A percentile compares a stretch with the other conserved stretches of the same genome.
Evolutionary conservation across 2,888 invertebrate species (phyloP).

Genomic region (Campoplex nolae): DNA sequence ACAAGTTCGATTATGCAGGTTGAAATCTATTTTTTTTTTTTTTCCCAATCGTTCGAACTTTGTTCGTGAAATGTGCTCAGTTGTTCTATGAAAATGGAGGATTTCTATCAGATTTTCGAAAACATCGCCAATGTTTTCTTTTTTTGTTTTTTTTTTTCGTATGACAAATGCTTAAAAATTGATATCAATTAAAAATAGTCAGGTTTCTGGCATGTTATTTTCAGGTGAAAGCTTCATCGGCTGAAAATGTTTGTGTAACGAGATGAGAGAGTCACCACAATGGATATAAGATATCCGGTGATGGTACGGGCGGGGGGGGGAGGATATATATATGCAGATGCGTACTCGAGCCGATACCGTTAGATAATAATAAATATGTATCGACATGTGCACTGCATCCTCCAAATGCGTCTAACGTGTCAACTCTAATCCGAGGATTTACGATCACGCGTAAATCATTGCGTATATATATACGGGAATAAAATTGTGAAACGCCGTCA

Average conservation of each 20-base stretch:
- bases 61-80: not conserved
- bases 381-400: constrained; percentile 52
- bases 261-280: constrained; percentile 56
- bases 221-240: not conserved
- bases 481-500: not conserved
- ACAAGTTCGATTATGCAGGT: not conserved
- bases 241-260: not conserved
- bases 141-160: not conserved
- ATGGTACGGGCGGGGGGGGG: constrained; percentile 20
- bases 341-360: constrained; percentile 64
- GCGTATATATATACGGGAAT: not conserved
- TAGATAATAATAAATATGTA: constrained; percentile 61
- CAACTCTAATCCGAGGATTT: constrained; percentile 34
- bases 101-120: too few relatives aligned
- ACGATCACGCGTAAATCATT: constrained; percentile 40
- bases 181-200: not conserved
- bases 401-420: constrained; percentile 13
- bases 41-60: not conserved
- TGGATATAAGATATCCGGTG: constrained; percentile 63
- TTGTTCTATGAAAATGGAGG: not conserved
- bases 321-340: constrained; percentile 50
- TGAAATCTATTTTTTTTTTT: not conserved
- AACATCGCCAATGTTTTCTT: not conserved
- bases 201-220: not conserved
- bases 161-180: not conserved